phyloP scores from a whole-genome alignment of 1,140 invertebrate genomes.

The Pectinophora gossypiella region DNA sequence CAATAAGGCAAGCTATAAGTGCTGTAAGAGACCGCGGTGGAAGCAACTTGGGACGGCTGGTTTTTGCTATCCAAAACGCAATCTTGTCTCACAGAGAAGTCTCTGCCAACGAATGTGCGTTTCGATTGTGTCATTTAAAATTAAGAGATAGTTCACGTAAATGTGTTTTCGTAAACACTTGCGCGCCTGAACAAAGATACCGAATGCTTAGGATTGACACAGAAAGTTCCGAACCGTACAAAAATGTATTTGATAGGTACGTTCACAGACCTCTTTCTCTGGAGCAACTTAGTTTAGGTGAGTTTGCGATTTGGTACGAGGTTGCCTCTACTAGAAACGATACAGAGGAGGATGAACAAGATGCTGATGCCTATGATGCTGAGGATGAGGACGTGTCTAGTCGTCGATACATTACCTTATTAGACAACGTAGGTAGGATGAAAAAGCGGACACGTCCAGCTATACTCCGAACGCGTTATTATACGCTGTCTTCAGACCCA shows the following conservation, averaged over 20 bases:
- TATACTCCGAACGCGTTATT: not conserved
- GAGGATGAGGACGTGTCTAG: not conserved
- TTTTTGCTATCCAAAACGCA: slow-evolving; percentile 8
- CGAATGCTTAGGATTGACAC: slow-evolving; percentile 5
- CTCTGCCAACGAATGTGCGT: slow-evolving; percentile 3
- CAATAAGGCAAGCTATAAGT: slow-evolving; percentile 3
- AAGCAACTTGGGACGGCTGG: not conserved
- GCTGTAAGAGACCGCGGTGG: slow-evolving; percentile 1
- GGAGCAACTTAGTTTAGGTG: not conserved
- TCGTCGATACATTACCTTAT: not conserved
- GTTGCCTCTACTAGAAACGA: not conserved
- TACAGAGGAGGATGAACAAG: not conserved
- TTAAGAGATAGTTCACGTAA: slow-evolving; percentile 5
- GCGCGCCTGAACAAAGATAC: slow-evolving; percentile 6
- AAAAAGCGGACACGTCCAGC: not conserved
- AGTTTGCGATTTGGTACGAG: slow-evolving; percentile 1
- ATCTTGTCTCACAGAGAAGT: slow-evolving; percentile 5
- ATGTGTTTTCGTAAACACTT: slow-evolving; percentile 3
- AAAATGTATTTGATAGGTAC: slow-evolving; percentile 3
- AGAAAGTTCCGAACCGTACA: not conserved
- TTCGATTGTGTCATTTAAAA: slow-evolving; percentile 9
- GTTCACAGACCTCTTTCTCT: not conserved
- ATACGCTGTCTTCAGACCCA: not conserved
- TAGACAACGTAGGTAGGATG: not conserved
- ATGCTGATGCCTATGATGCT: not conserved